Evolutionary conservation across 2,113 vertebrate genomes (phyloP), one percentile per base, ranked within the genome.

Genomic region (Halichoeres trimaculatus): DNA sequence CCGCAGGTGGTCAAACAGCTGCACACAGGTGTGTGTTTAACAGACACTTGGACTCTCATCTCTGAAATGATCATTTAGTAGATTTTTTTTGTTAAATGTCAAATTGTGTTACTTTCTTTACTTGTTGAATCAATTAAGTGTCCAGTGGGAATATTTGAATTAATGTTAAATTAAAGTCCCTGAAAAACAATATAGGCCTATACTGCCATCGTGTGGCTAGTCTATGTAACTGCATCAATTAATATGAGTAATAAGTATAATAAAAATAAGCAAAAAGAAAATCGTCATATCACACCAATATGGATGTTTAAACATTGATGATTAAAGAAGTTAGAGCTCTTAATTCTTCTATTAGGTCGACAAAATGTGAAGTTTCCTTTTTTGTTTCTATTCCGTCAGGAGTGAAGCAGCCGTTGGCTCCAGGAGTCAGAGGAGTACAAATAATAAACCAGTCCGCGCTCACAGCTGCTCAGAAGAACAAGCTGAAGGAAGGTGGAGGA

Each of bases 401-500:
- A 81, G 93, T 95, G 85, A 97, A 95, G 84, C 95, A 93, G 50
- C 88, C 92, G 22, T 91, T 96, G 79, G 72, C 94, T 88, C 92
- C 95, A 34, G 96, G 94, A 87, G 85, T 86, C 83, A 97, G 94
- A 94, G 94, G 93, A 63, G 90, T 95, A 14, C 88, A 95, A 41
- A 81, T 94, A 0, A 62, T 89, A 93, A 93, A 0, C 86, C 94
- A 76, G 91, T n/a, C 61, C 16, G 19, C 95, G 80, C 89, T 94
- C 17, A 90, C 88, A 9, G 94, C 93, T 70, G 93, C 93, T 56
- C 97, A 97, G 91, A 97, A 93, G 80, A 96, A 95, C 85, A 97
- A 95, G 79, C 92, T 96, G 78, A 97, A 95, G 89, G 96, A 97
- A 83, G 96, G 94, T 80, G 95, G 95, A 82, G 96, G 95, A 76